Evolutionary conservation across 35 echinoderm and acorn worm species (phyloP).

Genomic region (Eucidaris tribuloides): DNA sequence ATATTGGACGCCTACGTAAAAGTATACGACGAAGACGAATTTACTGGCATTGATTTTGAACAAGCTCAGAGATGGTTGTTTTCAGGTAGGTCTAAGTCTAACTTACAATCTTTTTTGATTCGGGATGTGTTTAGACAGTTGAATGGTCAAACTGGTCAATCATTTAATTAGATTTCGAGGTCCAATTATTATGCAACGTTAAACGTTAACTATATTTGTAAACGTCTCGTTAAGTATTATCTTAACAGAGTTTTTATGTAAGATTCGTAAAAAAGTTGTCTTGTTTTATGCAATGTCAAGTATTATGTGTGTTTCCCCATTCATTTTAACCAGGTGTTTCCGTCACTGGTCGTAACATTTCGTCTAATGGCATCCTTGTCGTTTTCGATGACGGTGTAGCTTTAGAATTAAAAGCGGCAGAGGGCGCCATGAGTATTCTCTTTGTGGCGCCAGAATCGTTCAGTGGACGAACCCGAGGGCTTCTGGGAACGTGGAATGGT

Average conservation of each 20-base stretch:
- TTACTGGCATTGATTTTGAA: background rate
- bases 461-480: constrained; percentile 3
- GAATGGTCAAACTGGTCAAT: background rate
- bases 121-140: background rate
- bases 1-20: background rate
- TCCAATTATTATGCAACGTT: background rate
- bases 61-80: background rate
- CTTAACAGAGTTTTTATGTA: background rate
- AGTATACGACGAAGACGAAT: background rate
- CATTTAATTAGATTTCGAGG: background rate
- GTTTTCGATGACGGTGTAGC: background rate
- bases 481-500: constrained; percentile 44
- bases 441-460: background rate
- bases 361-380: background rate
- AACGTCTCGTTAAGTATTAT: background rate
- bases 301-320: background rate
- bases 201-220: background rate
- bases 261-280: too few relatives aligned
- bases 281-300: too few relatives aligned
- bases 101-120: too few relatives aligned
- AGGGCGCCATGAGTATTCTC: background rate
- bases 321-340: background rate
- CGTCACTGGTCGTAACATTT: background rate
- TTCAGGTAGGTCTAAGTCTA: too few relatives aligned
- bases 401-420: background rate